Conservation (phyloP, 53 echinoderm and acorn worm genomes). For the Astropecten irregularis region DNA sequence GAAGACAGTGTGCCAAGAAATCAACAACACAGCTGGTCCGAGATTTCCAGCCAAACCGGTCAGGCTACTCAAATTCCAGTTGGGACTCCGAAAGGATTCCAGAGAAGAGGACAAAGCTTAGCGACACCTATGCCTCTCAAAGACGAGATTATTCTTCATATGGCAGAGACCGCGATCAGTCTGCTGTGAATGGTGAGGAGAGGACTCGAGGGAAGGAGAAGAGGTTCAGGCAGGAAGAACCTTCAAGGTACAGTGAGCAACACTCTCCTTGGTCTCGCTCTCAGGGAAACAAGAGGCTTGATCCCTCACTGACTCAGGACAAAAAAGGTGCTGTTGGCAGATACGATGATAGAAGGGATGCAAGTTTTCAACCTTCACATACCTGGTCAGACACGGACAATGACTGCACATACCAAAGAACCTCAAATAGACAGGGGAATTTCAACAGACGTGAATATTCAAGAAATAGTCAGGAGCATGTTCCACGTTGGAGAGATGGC, state of each 20-base stretch:
- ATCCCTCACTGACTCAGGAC: not conserved
- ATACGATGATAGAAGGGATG: constrained; percentile 4
- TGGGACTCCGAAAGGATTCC: not conserved
- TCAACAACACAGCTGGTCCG: constrained; percentile 51
- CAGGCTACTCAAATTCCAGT: not conserved
- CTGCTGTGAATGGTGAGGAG: constrained; percentile 2
- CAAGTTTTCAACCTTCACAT: not conserved
- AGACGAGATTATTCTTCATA: not conserved
- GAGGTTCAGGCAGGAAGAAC: not conserved
- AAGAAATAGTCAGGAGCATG: not conserved
- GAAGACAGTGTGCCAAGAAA: constrained; percentile 49
- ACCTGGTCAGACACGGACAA: not conserved
- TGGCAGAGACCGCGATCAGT: not conserved
- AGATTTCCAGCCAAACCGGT: constrained; percentile 21
- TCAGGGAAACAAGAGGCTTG: not conserved
- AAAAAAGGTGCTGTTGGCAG: not conserved
- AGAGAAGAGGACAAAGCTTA: not conserved
- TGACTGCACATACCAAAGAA: not conserved
- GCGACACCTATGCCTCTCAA: not conserved
- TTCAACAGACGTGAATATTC: not conserved
- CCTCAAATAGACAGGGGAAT: not conserved
- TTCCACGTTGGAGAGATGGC: constrained; percentile 21
- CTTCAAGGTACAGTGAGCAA: not conserved
- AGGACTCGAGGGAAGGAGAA: not conserved
- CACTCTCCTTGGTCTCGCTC: not conserved